Conservation (phyloP, 2,113 vertebrate species). For the Saccopteryx leptura region DNA sequence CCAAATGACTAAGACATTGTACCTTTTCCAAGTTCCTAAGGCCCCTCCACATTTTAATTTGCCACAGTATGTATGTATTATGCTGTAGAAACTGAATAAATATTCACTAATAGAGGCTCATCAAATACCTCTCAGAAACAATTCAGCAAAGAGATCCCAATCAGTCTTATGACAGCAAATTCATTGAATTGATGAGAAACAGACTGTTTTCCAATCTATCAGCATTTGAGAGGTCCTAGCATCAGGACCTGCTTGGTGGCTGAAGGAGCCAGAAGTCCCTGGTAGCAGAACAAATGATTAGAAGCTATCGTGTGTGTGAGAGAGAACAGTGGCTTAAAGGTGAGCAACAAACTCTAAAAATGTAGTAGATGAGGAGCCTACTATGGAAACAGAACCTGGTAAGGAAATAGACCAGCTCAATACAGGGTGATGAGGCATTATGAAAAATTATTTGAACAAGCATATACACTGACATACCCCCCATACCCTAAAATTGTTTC, state of each 20-base stretch:
- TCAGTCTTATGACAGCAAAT: neutral
- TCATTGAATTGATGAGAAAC: neutral
- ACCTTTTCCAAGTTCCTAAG: neutral
- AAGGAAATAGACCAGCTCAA: neutral
- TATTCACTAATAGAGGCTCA: neutral
- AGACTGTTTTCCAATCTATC: fast-evolving
- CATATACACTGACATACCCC: neutral
- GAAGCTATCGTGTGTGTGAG: neutral
- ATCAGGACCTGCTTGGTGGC: neutral
- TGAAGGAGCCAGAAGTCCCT: neutral
- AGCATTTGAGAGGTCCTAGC: fast-evolving
- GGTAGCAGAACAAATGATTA: neutral
- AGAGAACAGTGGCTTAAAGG: neutral
- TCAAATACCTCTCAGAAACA: neutral
- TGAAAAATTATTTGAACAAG: neutral
- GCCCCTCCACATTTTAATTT: neutral
- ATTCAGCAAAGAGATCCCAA: neutral
- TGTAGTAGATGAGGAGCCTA: fast-evolving
- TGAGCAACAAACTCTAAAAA: neutral
- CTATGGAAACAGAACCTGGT: neutral
- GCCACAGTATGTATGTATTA: neutral
- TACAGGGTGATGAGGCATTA: neutral
- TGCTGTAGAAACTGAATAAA: neutral
- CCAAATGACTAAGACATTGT: neutral
- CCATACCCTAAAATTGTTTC: neutral